These are phyloP conservation scores for Gadopsis bispinosus DNA, from an alignment of 2,797 vertebrate genomes.

Conservation along the genomic window DNA sequence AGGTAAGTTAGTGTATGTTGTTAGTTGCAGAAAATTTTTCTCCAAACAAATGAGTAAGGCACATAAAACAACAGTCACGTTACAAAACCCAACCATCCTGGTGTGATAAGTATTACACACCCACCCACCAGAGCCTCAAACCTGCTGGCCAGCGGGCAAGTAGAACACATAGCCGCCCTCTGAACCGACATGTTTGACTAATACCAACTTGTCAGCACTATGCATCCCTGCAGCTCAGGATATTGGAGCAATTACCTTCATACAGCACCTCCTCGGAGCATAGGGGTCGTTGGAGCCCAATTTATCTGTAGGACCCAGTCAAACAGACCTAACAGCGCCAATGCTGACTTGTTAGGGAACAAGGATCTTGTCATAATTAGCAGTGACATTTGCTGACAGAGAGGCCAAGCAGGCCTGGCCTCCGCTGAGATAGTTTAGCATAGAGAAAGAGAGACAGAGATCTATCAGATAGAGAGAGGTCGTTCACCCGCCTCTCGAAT, in stretches of 20 bases:
- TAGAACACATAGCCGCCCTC: constrained; percentile 48
- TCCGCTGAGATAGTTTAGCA: constrained; percentile 74
- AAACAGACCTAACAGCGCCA: constrained; percentile 67
- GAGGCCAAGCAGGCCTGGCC: constrained; percentile 71
- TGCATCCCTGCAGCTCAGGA: constrained; percentile 76
- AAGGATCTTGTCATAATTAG: constrained; percentile 77
- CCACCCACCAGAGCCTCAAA: constrained; percentile 46
- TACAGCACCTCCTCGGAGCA: constrained; percentile 61
- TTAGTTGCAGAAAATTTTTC: not conserved
- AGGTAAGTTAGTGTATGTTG: not conserved
- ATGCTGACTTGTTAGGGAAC: constrained; percentile 68
- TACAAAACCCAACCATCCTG: constrained; percentile 17
- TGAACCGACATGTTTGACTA: constrained; percentile 75
- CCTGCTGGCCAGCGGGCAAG: constrained; percentile 56
- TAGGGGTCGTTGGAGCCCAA: constrained; percentile 65
- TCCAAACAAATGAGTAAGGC: not conserved
- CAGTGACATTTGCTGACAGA: constrained; percentile 82
- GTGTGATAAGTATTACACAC: constrained; percentile 53
- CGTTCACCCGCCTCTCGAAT: constrained; percentile 65
- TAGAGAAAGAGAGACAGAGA: constrained; percentile 55
- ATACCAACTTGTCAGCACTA: constrained; percentile 78
- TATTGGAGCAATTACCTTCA: constrained; percentile 81
- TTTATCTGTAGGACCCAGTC: constrained; percentile 70
- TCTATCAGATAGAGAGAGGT: constrained; percentile 68
- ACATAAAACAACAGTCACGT: not conserved